Evolutionary conservation across 2,797 vertebrate species (phyloP).

Genomic region (Poecilia gillii): DNA sequence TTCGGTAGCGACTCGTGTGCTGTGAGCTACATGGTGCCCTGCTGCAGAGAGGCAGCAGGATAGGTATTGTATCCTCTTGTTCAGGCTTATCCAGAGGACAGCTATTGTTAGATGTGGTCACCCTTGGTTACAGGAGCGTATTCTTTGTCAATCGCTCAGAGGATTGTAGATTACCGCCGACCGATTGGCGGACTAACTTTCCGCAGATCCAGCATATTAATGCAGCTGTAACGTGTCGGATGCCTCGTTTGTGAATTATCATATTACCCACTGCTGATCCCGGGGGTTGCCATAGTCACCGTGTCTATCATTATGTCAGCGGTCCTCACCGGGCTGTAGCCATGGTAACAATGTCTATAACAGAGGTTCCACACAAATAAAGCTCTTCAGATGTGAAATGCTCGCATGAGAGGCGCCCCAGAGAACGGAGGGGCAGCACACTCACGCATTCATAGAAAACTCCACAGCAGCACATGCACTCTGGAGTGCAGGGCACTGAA

Average conservation of each 20-base stretch:
- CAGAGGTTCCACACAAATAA: slow-evolving; percentile 76
- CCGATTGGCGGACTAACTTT: slow-evolving; percentile 37
- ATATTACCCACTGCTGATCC: slow-evolving; percentile 78
- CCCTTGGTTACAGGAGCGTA: slow-evolving; percentile 69
- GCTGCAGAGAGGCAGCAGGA: slow-evolving; percentile 45
- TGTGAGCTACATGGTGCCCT: slow-evolving; percentile 6
- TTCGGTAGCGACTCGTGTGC: slow-evolving; percentile 31
- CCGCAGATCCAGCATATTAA: slow-evolving; percentile 59
- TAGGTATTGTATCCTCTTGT: slow-evolving; percentile 52
- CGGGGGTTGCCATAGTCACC: slow-evolving; percentile 79
- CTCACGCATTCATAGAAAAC: slow-evolving; percentile 32
- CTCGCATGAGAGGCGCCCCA: slow-evolving; percentile 53
- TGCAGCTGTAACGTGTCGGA: slow-evolving; percentile 68
- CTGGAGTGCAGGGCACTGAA: slow-evolving; percentile 7
- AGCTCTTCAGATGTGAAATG: slow-evolving; percentile 72
- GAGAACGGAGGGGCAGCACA: slow-evolving; percentile 32
- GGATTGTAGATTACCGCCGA: slow-evolving; percentile 56
- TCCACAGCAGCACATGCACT: slow-evolving; percentile 15
- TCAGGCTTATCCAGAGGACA: slow-evolving; percentile 58
- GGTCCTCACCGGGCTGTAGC: slow-evolving; percentile 76
- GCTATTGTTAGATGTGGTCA: slow-evolving; percentile 70
- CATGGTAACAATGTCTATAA: slow-evolving; percentile 79
- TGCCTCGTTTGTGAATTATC: slow-evolving; percentile 73
- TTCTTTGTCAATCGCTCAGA: slow-evolving; percentile 66
- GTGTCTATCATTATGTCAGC: slow-evolving; percentile 82